Evolutionary conservation across 2,888 invertebrate species (phyloP), one percentile per base, ranked within the genome.

Genomic region (Dermolepida albohirtum): DNA sequence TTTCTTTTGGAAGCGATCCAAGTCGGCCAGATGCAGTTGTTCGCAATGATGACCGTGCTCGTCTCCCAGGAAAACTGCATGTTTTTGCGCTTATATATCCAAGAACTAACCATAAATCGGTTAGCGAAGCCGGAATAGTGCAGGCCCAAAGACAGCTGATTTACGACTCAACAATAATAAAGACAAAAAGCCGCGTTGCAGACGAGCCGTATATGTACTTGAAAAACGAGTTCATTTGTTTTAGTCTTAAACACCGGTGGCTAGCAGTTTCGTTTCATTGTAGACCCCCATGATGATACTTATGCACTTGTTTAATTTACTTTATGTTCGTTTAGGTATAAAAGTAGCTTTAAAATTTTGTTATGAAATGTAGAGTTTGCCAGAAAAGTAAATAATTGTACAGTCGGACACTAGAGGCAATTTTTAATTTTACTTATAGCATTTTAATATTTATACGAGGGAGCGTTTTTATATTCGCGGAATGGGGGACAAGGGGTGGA

Each of bases 41-140:
- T 49, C 49, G 17, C 49, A 17, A 17, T 49, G 22, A 49, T 34
- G 34, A 34, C 34, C 34, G 4, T 34, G 34, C 47, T 17, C 14
- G 22, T 49, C 22, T 22, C 17, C 2, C 8, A 22, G 22, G 17
- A 49, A 49, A 49, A 49, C 49, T 49, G 34, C 51, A 52, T 27
- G 10, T 29, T 34, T n/a, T 27, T 29, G 11, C 8, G 14, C 12
- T 12, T 14, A 11, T 14, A 34, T 10, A 29, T 52, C 51, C 51
- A 52, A 29, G 12, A 34, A 34, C 29, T 34, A 11, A 27, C 51
- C 51, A 52, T 52, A 52, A 52, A 52, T 52, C 51, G 51, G 51
- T 52, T 52, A 52, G 51, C 51, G 51, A n/a, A n/a, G 34, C 51
- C 29, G 51, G 11, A 52, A 27, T n/a, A 5, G 51, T 14, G 51